Evolutionary conservation across 2,797 vertebrate species (phyloP).

Genomic region (Spheniscus humboldti): DNA sequence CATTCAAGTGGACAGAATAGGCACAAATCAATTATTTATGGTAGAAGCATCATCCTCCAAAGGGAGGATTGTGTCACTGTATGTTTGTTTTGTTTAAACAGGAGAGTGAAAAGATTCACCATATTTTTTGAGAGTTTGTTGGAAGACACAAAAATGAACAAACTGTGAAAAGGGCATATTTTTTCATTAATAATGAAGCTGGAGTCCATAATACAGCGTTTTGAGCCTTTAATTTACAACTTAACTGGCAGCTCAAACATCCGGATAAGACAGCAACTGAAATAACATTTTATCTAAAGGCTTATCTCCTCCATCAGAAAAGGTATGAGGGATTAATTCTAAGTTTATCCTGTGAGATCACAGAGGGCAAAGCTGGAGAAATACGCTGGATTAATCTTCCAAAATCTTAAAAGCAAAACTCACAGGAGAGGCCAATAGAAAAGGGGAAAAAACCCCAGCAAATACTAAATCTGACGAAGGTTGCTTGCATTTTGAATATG

Average conservation of each 20-base stretch:
- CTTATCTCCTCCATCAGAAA: constrained; percentile 82
- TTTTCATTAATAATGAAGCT: constrained; percentile 55
- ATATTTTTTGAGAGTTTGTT: not conserved
- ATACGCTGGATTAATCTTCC: constrained; percentile 72
- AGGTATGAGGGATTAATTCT: constrained; percentile 77
- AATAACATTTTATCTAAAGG: constrained; percentile 73
- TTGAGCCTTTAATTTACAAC: constrained; percentile 62
- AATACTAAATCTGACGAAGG: not conserved
- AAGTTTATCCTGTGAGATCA: constrained; percentile 65
- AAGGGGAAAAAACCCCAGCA: not conserved
- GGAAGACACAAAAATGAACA: constrained; percentile 1
- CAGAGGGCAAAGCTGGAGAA: constrained; percentile 46
- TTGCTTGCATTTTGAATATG: not conserved
- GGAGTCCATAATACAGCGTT: constrained; percentile 54
- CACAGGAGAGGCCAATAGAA: constrained; percentile 27
- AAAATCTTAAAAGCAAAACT: constrained; percentile 73
- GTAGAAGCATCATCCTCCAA: not conserved
- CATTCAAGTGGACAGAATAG: not conserved
- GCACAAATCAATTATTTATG: not conserved
- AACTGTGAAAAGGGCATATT: constrained; percentile 25
- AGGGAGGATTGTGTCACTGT: not conserved
- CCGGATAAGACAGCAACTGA: constrained; percentile 58
- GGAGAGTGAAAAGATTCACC: not conserved
- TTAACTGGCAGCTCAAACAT: constrained; percentile 65
- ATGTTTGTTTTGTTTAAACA: not conserved